These are phyloP conservation scores for Eristalis pertinax DNA, from an alignment of 2,888 invertebrate genomes.

Conservation along the genomic window DNA sequence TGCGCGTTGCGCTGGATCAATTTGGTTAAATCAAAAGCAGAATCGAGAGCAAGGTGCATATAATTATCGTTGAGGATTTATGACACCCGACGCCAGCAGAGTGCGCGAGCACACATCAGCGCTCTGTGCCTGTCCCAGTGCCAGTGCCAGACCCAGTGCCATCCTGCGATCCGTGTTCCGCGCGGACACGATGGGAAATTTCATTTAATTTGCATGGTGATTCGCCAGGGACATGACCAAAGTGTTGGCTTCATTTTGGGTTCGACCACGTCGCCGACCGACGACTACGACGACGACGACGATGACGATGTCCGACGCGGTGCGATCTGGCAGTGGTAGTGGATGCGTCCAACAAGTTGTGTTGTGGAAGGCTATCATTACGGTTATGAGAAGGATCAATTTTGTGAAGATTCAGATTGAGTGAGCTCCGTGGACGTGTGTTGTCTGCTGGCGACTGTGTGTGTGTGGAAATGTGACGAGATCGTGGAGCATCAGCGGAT, in stretches of 20 bases:
- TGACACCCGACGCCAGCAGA: conserved; percentile 70
- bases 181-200: conserved; percentile 66
- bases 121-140: conserved; percentile 2
- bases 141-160: neutral
- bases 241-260: conserved; percentile 62
- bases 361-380: conserved; percentile 71
- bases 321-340: conserved; percentile 27
- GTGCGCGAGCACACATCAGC: conserved; percentile 24
- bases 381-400: conserved; percentile 66
- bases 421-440: conserved; percentile 33
- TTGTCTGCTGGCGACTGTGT: neutral
- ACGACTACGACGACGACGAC: neutral
- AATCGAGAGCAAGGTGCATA: conserved; percentile 73
- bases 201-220: conserved; percentile 72
- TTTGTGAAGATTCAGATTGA: conserved; percentile 71
- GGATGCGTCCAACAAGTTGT: conserved; percentile 65
- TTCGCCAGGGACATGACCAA: conserved; percentile 49
- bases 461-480: conserved; percentile 53
- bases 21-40: conserved; percentile 72
- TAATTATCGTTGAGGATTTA: conserved; percentile 73
- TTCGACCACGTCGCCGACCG: neutral
- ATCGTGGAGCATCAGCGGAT: conserved; percentile 48
- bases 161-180: conserved; percentile 9
- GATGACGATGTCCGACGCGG: no score
- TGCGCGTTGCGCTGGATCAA: conserved; percentile 61